Evolutionary conservation across 2,113 vertebrate genomes (phyloP).

Genomic region (Oreochromis niloticus): DNA sequence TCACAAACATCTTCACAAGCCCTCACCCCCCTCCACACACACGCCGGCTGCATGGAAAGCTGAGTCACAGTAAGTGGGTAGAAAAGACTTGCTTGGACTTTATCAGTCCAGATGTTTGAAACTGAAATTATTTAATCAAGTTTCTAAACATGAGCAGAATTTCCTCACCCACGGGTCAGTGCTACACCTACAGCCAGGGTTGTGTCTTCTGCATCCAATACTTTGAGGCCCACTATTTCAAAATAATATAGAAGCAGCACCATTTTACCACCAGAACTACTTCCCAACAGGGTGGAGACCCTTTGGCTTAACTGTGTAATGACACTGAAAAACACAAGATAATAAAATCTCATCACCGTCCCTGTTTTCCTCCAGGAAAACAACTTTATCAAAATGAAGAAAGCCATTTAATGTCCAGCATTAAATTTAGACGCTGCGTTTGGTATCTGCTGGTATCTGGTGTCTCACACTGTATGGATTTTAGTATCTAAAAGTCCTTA

Average conservation of each 20-base stretch:
- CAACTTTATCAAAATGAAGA: not conserved
- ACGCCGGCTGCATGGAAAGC: not conserved
- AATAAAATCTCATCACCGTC: rapidly evolving
- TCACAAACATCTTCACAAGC: constrained; percentile 55
- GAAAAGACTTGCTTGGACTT: not conserved
- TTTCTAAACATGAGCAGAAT: not conserved
- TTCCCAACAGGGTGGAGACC: not conserved
- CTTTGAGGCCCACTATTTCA: not conserved
- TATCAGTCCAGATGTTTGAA: not conserved
- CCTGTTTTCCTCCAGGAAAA: not conserved
- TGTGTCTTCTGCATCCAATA: not conserved
- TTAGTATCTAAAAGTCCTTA: not conserved
- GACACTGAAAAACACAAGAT: not conserved
- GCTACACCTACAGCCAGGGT: not conserved
- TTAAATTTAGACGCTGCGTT: not conserved
- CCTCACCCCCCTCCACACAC: not conserved
- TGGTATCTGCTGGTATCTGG: not conserved
- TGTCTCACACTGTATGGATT: not conserved
- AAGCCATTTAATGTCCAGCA: not conserved
- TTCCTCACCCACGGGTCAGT: not conserved
- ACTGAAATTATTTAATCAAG: not conserved
- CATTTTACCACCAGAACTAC: not conserved
- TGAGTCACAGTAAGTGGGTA: not conserved
- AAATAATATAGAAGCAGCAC: not conserved
- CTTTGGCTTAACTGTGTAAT: not conserved